These are phyloP conservation scores for Cryptosula pallasiana DNA, from an alignment of 2,888 invertebrate species.

Conservation along the genomic window DNA sequence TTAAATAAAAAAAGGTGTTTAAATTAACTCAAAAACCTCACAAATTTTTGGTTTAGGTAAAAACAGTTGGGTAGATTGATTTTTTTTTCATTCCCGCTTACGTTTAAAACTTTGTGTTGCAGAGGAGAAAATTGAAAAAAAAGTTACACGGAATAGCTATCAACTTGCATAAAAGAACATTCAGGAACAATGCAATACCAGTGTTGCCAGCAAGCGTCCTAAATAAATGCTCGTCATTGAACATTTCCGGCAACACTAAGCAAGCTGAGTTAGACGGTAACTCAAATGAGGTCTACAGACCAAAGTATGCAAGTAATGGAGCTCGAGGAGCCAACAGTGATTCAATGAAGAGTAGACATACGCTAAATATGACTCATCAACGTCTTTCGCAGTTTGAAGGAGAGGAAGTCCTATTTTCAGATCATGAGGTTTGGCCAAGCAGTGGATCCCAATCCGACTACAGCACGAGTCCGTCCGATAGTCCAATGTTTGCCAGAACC, in stretches of 20 bases:
- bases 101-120: not conserved
- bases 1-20: too few relatives aligned
- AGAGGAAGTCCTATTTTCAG: not conserved
- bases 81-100: too few relatives aligned
- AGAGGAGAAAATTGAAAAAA: conserved; percentile 20
- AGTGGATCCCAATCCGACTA: not conserved
- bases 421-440: not conserved
- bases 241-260: too few relatives aligned
- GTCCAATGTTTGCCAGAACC: not conserved
- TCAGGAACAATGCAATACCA: not conserved
- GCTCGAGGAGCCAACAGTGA: too few relatives aligned
- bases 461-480: not conserved
- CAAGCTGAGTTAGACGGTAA: too few relatives aligned
- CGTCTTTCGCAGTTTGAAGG: not conserved
- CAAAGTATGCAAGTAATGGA: too few relatives aligned
- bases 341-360: not conserved
- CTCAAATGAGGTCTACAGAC: too few relatives aligned
- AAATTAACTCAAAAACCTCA: too few relatives aligned
- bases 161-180: not conserved
- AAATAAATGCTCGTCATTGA: not conserved
- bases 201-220: not conserved
- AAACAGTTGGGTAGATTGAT: too few relatives aligned
- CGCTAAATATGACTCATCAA: not conserved
- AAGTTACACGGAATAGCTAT: not conserved
- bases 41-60: too few relatives aligned